phyloP scores from a whole-genome alignment of 2,888 invertebrate genomes.

The Frankliniella intonsa region DNA sequence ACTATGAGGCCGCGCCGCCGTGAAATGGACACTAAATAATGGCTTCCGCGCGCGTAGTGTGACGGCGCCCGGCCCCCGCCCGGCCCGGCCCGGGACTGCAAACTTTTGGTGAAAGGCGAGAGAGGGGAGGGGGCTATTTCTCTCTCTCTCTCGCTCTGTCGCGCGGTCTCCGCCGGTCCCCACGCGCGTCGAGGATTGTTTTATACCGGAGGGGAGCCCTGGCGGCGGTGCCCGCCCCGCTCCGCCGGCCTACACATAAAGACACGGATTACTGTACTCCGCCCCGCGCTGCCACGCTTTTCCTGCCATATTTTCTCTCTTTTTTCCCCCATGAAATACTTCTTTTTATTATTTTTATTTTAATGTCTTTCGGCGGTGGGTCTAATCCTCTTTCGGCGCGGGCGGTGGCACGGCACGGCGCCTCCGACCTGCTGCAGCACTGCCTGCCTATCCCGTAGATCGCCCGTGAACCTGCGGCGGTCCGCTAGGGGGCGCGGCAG shows the following conservation, averaged over 20 bases:
- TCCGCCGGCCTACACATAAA: neutral
- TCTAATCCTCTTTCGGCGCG: neutral
- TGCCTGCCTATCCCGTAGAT: neutral
- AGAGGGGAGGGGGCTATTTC: neutral
- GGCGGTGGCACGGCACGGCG: neutral
- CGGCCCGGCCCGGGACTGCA: neutral
- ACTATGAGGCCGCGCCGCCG: neutral
- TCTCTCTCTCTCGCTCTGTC: neutral
- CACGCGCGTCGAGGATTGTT: slow-evolving; percentile 3
- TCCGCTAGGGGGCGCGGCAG: no score
- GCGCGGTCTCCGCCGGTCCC: neutral
- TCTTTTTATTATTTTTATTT: neutral
- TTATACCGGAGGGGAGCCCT: neutral
- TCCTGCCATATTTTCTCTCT: neutral
- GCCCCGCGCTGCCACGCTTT: neutral
- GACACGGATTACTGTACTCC: slow-evolving; percentile 7
- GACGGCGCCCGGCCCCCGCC: slow-evolving; percentile 1
- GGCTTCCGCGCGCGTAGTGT: neutral
- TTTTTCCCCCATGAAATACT: neutral
- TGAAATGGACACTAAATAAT: slow-evolving; percentile 5
- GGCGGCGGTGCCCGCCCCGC: neutral
- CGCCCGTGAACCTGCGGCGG: neutral
- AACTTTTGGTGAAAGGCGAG: neutral
- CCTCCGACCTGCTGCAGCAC: neutral
- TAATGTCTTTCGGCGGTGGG: neutral